A percentile compares a stretch with the other conserved stretches of the same genome.
Conservation (phyloP, 2,113 vertebrate genomes). For the Xiphophorus maculatus region DNA sequence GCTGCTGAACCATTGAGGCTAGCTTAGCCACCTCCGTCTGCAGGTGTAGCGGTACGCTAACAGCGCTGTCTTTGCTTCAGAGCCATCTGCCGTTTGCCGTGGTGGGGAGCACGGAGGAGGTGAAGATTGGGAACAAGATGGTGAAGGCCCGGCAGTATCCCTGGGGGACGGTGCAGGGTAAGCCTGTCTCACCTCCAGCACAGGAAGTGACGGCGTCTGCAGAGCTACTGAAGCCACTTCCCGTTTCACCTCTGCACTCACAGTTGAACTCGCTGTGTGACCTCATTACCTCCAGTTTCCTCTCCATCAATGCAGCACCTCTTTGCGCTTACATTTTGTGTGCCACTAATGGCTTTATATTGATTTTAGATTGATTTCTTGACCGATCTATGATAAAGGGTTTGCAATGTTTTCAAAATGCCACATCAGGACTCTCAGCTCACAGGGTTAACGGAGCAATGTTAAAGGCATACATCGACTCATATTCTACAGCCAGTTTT, state of each 20-base stretch:
- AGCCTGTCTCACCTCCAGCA: constrained; percentile 68
- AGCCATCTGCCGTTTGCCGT: constrained; percentile 97
- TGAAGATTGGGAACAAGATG: constrained; percentile 99
- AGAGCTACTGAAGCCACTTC: constrained; percentile 25
- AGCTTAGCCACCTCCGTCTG: neutral
- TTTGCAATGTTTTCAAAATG: neutral
- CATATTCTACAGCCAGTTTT: too few relatives aligned
- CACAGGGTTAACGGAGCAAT: neutral
- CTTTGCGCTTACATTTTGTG: constrained; percentile 5
- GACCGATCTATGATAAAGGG: constrained; percentile 6
- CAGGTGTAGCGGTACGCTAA: neutral
- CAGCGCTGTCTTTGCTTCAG: constrained; percentile 69
- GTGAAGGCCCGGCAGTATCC: constrained; percentile 98
- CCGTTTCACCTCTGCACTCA: constrained; percentile 26
- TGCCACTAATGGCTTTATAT: constrained; percentile 12
- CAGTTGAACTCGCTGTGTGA: constrained; percentile 52
- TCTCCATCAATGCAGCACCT: constrained; percentile 23
- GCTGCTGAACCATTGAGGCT: neutral
- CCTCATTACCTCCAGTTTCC: constrained; percentile 31
- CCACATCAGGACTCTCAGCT: constrained; percentile 3
- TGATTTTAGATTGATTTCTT: constrained; percentile 36
- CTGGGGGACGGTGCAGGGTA: constrained; percentile 96
- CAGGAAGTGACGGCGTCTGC: constrained; percentile 64
- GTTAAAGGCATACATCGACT: neutral
- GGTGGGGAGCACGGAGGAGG: constrained; percentile 96